Conservation (phyloP, 1,140 invertebrate genomes). For the Heliconius congener region DNA sequence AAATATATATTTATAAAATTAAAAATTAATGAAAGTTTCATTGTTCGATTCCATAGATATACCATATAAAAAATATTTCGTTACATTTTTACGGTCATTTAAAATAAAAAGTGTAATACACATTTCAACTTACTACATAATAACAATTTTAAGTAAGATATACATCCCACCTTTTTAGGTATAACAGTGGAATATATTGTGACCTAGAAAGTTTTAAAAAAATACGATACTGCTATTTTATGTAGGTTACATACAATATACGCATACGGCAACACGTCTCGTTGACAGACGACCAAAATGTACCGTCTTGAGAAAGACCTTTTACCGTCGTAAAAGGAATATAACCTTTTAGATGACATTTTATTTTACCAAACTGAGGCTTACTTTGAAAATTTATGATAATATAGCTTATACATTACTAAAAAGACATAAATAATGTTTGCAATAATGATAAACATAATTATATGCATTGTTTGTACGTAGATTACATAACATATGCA, state of each 20-base stretch:
- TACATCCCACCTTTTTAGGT: background rate
- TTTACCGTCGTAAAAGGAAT: constrained; percentile 11
- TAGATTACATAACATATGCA: background rate
- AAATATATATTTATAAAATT: too few species aligned
- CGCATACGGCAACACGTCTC: constrained; percentile 7
- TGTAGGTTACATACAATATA: background rate
- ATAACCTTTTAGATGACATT: constrained; percentile 15
- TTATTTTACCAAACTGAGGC: background rate
- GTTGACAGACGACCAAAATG: constrained; percentile 7
- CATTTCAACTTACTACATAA: background rate
- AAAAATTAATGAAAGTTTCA: too few species aligned
- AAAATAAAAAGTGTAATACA: background rate
- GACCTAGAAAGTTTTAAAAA: background rate
- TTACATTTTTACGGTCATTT: background rate
- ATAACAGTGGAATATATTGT: background rate
- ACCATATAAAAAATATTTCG: too few species aligned
- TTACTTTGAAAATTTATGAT: background rate
- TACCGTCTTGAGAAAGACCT: constrained; percentile 1
- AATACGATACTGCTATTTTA: background rate
- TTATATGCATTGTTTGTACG: background rate
- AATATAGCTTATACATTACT: constrained; percentile 1
- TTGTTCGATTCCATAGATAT: background rate
- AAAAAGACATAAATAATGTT: background rate
- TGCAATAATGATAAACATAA: background rate
- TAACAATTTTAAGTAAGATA: background rate